Evolutionary conservation across 2,113 vertebrate species (phyloP), one percentile per base, ranked within the genome.

Genomic region (Calidris pugnax): DNA sequence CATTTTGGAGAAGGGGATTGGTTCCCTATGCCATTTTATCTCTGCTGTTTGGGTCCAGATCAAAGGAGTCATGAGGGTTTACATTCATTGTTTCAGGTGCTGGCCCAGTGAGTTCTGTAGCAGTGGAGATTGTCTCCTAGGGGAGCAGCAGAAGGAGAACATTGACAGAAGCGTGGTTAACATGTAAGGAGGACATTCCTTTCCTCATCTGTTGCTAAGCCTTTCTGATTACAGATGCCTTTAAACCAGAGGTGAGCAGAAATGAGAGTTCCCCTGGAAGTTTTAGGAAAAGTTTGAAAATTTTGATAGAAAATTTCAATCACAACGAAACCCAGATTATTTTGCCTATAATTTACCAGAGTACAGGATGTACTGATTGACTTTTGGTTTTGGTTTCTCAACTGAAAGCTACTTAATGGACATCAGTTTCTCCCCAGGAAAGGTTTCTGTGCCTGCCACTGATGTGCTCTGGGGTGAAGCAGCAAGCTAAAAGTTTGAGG

Each of bases 171-270:
- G 20, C 48, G 16, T 10, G 16, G 23, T n/a, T 67, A 39, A 63
- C 33, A 17, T 2, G 3, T 33, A 19, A 90, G 90, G 74, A 89
- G 92, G 33, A 77, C 24, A 12, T 86, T 83, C 59, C 56, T 86
- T 93, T 62, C 83, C 76, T 87, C 56, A 75, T 62, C 57, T 93
- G 6, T 76, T 62, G 45, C 81, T 64, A 67, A 87, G 66, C 81
- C 85, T 95, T 95, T 95, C 66, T 94, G 33, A 62, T 87, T 48
- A 68, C n/a, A 85, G 45, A 89, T 93, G 94, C 91, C 89, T 96
- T 96, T 85, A 92, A 90, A 87, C 35, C 41, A 77, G 75, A 69
- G 41, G 67, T 83, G 90, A 86, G 50, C 59, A 77, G 82, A 89
- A 86, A 48, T 73, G 50, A 50, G 57, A 92, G 15, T 45, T 88